Base-by-base conservation (phyloP, 2,113 vertebrate species). In the Melanerpes aurifrons region DNA sequence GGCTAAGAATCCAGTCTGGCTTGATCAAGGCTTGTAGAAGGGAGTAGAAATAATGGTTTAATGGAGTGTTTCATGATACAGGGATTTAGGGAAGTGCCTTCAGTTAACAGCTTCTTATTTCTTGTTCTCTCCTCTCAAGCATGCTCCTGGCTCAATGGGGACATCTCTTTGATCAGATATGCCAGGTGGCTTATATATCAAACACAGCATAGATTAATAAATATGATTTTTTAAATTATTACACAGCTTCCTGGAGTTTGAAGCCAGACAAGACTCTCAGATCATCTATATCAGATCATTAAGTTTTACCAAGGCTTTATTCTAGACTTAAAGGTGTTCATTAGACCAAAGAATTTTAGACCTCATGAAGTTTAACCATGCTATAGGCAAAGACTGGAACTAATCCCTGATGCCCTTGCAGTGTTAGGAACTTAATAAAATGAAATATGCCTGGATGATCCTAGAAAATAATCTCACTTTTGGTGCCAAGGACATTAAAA, bases 271-370 rank as follows among this genome's bases (percentile, higher is more conserved):
- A 43, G 35, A 85, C 84, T 53, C 71, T 92, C 68, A 87, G 78
- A 95, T 92, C 26, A 0, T 85, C 84, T 87, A 1, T 50, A 85
- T 56, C 79, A 82, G 82, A 87, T 91, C 94, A 89, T 95, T 94
- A 85, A 82, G 63, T 75, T 95, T 91, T 91, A 76, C 50, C 40
- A 85, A 76, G 75, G 87, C 47, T 91, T 91, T 91, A 89, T 92
- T 94, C 90, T 91, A 89, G 81, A 95, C 75, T 89, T 95, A 82
- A 91, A 95, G 94, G 78, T 91, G 82, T 79, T 95, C 90, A 94
- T 85, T 70, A 91, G 64, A 92, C 86, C 87, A 94, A 92, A 89
- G 82, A 87, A 89, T 82, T 89, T 82, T 73, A 85, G 82, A 87
- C 57, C 87, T 89, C 90, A 32, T 67, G 93, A 86, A 92, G 43